Percentiles rank a stretch among this genome's conserved stretches.
phyloP scores from a whole-genome alignment of 2,113 vertebrate genomes.

The Gulo gulo region DNA sequence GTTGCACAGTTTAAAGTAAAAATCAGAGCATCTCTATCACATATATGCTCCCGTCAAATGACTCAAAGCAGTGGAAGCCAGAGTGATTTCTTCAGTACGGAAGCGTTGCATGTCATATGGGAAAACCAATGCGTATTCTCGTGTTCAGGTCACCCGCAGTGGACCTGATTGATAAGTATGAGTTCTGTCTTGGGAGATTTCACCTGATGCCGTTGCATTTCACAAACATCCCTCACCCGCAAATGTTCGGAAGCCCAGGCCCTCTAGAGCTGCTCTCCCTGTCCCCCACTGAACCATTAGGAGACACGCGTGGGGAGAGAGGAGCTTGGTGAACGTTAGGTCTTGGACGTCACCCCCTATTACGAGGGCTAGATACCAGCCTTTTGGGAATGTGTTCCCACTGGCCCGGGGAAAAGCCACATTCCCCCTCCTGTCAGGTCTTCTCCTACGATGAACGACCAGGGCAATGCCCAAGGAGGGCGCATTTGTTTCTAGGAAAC shows the following conservation, averaged over 20 bases:
- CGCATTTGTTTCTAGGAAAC: neutral
- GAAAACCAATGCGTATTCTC: neutral
- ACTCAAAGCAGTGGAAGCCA: neutral
- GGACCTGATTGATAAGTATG: neutral
- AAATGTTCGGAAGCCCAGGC: neutral
- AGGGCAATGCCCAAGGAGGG: neutral
- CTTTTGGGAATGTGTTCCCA: neutral
- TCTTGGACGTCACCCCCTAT: neutral
- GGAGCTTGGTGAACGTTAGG: fast-evolving
- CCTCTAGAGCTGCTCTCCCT: neutral
- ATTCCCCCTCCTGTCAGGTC: neutral
- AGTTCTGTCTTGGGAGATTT: neutral
- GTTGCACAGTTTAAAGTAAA: neutral
- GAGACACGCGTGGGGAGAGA: fast-evolving
- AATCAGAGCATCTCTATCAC: neutral
- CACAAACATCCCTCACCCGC: fast-evolving
- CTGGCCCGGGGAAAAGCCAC: fast-evolving
- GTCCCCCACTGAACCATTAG: neutral
- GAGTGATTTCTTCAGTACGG: fast-evolving
- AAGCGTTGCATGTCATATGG: neutral
- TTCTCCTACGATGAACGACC: neutral
- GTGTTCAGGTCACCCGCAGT: fast-evolving
- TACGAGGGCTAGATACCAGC: too few species aligned
- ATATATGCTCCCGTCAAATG: fast-evolving
- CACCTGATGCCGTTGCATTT: neutral